Evolutionary conservation across 2,113 vertebrate genomes (phyloP).

Genomic region (Tetrax tetrax): DNA sequence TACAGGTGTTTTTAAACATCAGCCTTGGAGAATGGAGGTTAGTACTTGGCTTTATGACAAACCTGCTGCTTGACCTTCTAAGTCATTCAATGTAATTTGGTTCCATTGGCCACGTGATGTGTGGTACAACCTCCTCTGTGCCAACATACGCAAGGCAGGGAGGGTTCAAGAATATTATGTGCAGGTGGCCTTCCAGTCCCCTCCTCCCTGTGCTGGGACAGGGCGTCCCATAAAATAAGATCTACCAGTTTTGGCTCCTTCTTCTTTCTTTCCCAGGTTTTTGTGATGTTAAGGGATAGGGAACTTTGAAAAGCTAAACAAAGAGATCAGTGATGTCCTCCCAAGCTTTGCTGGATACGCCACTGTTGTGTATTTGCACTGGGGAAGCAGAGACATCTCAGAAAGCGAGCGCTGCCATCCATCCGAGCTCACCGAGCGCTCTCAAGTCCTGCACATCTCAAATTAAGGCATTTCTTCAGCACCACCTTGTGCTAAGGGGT

Average conservation of each 20-base stretch:
- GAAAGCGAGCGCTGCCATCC: too few relatives aligned
- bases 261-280: background rate
- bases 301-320: background rate
- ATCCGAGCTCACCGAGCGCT: rapidly evolving
- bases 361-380: background rate
- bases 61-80: background rate
- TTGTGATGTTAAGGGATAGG: background rate
- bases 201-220: background rate
- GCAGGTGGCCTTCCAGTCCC: background rate
- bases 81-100: background rate
- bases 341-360: background rate
- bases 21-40: background rate
- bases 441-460: background rate
- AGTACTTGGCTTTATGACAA: background rate
- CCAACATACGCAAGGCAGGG: background rate
- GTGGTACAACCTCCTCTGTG: background rate
- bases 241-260: background rate
- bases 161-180: rapidly evolving
- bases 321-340: background rate
- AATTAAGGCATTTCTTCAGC: conserved; percentile 21
- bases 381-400: background rate
- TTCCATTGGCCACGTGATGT: background rate
- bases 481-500: conserved; percentile 25
- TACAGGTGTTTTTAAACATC: background rate
- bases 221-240: background rate